These are phyloP conservation scores for Casuarius casuarius DNA, from an alignment of 2,113 vertebrate species.

Conservation along the genomic window DNA sequence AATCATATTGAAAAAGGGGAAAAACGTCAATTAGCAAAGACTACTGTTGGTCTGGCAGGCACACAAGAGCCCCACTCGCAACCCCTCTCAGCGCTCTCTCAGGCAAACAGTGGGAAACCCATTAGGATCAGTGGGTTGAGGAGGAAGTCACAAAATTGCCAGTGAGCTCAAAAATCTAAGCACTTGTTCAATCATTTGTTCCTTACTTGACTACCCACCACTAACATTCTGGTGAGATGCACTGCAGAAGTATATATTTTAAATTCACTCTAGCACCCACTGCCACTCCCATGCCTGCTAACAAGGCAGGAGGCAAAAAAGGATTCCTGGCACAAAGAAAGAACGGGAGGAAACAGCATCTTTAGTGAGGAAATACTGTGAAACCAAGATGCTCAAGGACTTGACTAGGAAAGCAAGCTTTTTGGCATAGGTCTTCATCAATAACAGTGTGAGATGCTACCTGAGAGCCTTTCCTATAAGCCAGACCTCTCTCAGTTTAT, in stretches of 20 bases:
- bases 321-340: background rate
- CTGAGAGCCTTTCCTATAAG: background rate
- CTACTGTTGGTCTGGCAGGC: background rate
- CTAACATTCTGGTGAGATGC: background rate
- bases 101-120: conserved; percentile 9
- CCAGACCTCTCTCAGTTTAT: background rate
- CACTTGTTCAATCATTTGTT: conserved; percentile 8
- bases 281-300: background rate
- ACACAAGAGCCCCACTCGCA: background rate
- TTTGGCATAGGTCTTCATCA: background rate
- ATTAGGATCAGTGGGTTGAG: background rate
- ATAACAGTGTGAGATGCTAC: background rate
- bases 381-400: background rate
- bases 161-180: background rate
- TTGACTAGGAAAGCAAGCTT: background rate
- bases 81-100: background rate
- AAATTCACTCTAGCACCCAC: background rate
- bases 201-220: background rate
- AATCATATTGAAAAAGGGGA: background rate
- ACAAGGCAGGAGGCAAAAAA: background rate
- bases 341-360: background rate
- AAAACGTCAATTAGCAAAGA: conserved; percentile 16
- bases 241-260: background rate
- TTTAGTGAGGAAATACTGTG: background rate
- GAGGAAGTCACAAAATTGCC: background rate